These are phyloP conservation scores for Pogonocherus hispidulus DNA, from an alignment of 2,888 invertebrate genomes.

Conservation along the genomic window DNA sequence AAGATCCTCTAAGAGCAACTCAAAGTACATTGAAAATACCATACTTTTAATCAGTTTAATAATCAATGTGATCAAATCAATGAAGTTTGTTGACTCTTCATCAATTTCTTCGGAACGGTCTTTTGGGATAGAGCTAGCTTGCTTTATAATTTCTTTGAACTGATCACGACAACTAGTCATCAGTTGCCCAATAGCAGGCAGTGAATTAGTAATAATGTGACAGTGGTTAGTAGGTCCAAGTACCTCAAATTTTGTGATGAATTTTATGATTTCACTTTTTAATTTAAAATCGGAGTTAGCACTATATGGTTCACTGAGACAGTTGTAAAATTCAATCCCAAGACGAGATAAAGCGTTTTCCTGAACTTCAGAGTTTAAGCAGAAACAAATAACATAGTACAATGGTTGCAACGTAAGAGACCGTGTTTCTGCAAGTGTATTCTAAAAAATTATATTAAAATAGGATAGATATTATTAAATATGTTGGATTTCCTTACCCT, in stretches of 20 bases:
- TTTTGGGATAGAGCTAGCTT: constrained; percentile 39
- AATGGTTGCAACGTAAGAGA: constrained; percentile 9
- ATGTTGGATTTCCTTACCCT: constrained; percentile 34
- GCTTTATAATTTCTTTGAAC: constrained; percentile 50
- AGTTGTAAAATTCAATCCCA: constrained; percentile 27
- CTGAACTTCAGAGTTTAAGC: constrained; percentile 8
- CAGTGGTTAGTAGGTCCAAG: constrained; percentile 31
- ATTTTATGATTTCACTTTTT: constrained; percentile 51
- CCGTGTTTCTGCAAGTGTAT: constrained; percentile 12
- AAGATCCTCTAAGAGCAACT: constrained; percentile 49
- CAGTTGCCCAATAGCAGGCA: constrained; percentile 53
- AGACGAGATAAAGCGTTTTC: constrained; percentile 26
- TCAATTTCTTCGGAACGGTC: constrained; percentile 42
- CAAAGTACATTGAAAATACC: constrained; percentile 46
- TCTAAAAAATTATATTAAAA: constrained; percentile 7
- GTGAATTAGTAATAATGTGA: constrained; percentile 33
- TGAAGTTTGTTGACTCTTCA: constrained; percentile 49
- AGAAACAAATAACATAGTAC: constrained; percentile 18
- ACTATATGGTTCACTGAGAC: constrained; percentile 48
- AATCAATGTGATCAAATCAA: constrained; percentile 44
- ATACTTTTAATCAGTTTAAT: constrained; percentile 49
- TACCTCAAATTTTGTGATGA: constrained; percentile 35
- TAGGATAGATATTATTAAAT: background rate
- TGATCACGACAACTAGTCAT: constrained; percentile 51
- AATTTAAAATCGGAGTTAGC: constrained; percentile 48